A percentile compares a stretch with the other conserved stretches of the same genome.
phyloP scores from a whole-genome alignment of 1,140 invertebrate genomes.

The Neotoxoptera formosana region DNA sequence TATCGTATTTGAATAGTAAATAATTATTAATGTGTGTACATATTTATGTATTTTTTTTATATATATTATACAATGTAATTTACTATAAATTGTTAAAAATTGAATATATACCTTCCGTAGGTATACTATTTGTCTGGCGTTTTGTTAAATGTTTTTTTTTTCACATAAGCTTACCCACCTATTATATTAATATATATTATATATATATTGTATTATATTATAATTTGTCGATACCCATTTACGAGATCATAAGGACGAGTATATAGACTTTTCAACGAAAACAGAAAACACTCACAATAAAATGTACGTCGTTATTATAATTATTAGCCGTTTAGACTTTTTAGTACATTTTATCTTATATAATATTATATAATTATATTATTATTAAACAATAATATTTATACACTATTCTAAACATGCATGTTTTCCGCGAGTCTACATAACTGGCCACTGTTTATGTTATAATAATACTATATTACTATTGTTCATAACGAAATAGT shows the following conservation, averaged over 20 bases:
- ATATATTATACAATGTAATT: neutral
- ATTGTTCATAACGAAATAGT: neutral
- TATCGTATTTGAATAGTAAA: slow-evolving; percentile 4
- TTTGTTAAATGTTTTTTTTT: neutral
- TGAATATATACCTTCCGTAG: neutral
- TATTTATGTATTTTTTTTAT: slow-evolving; percentile 10
- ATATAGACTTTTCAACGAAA: neutral
- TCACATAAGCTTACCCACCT: neutral
- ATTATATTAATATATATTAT: neutral
- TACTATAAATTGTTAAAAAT: neutral
- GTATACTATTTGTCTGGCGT: too few species aligned
- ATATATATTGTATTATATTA: neutral
- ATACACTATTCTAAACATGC: neutral
- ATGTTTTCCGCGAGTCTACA: neutral
- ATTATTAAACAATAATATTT: neutral
- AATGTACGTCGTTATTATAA: neutral
- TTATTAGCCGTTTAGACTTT: neutral
- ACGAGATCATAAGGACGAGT: neutral
- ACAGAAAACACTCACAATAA: neutral
- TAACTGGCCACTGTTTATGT: neutral
- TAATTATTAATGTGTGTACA: neutral
- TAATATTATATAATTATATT: neutral
- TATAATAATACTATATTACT: too few species aligned
- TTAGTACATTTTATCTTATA: neutral
- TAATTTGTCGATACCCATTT: neutral